Evolutionary conservation across 2,888 invertebrate genomes (phyloP).

Genomic region (Plagiodera versicolora): DNA sequence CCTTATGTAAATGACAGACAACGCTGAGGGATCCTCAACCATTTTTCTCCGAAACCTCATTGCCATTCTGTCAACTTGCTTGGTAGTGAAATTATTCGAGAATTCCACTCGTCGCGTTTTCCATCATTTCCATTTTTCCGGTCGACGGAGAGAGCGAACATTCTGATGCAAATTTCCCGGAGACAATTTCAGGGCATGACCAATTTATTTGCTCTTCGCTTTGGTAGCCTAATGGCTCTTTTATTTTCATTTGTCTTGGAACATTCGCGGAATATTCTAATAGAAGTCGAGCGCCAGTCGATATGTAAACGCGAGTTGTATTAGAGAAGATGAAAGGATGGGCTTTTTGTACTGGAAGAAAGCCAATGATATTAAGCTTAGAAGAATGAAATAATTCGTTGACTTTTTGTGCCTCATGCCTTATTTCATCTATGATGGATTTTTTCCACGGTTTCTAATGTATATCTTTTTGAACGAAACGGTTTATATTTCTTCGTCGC

Average conservation of each 20-base stretch:
- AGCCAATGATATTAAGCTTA: not conserved
- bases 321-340: conserved; percentile 10
- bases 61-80: conserved; percentile 22
- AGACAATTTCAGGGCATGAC: conserved; percentile 51
- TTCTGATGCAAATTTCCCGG: conserved; percentile 52
- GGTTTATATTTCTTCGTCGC: too few relatives aligned
- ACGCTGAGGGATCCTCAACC: not conserved
- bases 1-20: not conserved
- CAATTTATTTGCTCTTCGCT: conserved; percentile 48
- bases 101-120: conserved; percentile 30
- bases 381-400: too few relatives aligned
- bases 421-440: too few relatives aligned
- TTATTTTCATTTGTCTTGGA: conserved; percentile 31
- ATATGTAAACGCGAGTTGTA: conserved; percentile 3
- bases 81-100: conserved; percentile 32
- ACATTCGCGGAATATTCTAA: conserved; percentile 31
- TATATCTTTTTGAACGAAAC: too few relatives aligned
- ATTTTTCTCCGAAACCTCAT: conserved; percentile 8
- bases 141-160: conserved; percentile 30
- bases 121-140: conserved; percentile 34
- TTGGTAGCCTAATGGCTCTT: conserved; percentile 42
- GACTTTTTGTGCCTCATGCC: too few relatives aligned
- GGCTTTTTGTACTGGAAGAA: not conserved
- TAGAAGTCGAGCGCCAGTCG: conserved; percentile 3
- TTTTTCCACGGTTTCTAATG: too few relatives aligned